A percentile compares a stretch with the other conserved stretches of the same genome.
These are phyloP conservation scores for Psittacara wagleri DNA, from an alignment of 2,113 vertebrate species.

Conservation along the genomic window DNA sequence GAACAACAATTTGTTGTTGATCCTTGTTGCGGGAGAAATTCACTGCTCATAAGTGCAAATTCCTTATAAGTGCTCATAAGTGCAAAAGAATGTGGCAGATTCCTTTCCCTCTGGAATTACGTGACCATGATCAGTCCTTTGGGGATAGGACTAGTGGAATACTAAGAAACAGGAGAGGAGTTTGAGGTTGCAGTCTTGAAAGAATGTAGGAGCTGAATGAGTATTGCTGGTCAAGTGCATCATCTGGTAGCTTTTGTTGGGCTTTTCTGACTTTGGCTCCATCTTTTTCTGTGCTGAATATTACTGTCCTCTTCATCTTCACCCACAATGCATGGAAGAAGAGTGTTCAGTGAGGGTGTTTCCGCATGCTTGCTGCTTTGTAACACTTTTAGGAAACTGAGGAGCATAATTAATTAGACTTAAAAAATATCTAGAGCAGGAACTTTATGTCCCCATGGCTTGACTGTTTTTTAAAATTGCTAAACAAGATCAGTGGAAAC, in stretches of 20 bases:
- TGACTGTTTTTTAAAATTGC: neutral
- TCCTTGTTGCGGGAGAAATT: neutral
- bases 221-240: neutral
- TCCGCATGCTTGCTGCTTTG: neutral
- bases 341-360: neutral
- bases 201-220: neutral
- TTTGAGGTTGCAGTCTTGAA: neutral
- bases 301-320: neutral
- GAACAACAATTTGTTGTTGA: neutral
- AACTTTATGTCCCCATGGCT: neutral
- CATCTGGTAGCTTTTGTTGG: neutral
- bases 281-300: neutral
- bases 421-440: neutral
- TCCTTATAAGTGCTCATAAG: neutral
- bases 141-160: neutral
- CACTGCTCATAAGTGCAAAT: neutral
- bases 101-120: neutral
- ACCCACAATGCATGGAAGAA: neutral
- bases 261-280: neutral
- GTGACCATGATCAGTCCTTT: neutral
- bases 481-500: neutral
- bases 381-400: neutral
- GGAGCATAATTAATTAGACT: neutral
- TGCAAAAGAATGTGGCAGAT: neutral
- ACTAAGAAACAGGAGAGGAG: neutral